Evolutionary conservation across 1,140 invertebrate genomes (phyloP).

Genomic region (Drosophila burlai): DNA sequence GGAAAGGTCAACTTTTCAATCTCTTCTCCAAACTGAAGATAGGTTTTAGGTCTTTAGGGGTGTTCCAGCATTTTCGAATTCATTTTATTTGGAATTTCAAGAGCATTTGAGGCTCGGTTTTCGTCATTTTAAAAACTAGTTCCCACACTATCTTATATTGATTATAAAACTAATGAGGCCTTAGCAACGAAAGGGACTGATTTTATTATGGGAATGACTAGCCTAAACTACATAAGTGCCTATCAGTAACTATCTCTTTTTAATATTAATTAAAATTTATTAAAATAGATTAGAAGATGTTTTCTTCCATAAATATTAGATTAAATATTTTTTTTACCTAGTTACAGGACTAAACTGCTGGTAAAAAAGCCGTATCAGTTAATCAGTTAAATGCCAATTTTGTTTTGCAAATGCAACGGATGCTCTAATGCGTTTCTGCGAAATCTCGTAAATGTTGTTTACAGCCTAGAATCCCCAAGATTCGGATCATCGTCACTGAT

Average conservation of each 20-base stretch:
- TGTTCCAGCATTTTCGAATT: background rate
- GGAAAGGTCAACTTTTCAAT: too few relatives aligned
- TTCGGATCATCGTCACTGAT: slow-evolving; percentile 6
- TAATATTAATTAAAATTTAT: background rate
- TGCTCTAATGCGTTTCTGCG: slow-evolving; percentile 6
- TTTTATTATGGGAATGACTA: background rate
- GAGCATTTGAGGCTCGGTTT: slow-evolving; percentile 11
- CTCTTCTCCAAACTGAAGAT: background rate
- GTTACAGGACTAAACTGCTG: background rate
- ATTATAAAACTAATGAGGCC: slow-evolving; percentile 18
- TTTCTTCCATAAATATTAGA: background rate
- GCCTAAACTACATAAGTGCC: too few relatives aligned
- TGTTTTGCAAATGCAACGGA: slow-evolving; percentile 12
- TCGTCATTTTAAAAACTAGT: background rate
- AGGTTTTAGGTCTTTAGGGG: background rate
- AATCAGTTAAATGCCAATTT: background rate
- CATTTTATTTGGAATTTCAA: background rate
- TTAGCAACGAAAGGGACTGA: slow-evolving; percentile 13
- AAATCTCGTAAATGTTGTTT: slow-evolving; percentile 60
- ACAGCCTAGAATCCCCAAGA: slow-evolving; percentile 31
- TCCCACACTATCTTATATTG: slow-evolving; percentile 26
- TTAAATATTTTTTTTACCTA: background rate
- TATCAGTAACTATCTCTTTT: background rate
- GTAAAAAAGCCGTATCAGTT: background rate
- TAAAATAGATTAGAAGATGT: background rate